Percentiles rank a stretch among this genome's conserved stretches.
Conservation (phyloP, 2,797 vertebrate genomes). For the Rhinophrynus dorsalis region DNA sequence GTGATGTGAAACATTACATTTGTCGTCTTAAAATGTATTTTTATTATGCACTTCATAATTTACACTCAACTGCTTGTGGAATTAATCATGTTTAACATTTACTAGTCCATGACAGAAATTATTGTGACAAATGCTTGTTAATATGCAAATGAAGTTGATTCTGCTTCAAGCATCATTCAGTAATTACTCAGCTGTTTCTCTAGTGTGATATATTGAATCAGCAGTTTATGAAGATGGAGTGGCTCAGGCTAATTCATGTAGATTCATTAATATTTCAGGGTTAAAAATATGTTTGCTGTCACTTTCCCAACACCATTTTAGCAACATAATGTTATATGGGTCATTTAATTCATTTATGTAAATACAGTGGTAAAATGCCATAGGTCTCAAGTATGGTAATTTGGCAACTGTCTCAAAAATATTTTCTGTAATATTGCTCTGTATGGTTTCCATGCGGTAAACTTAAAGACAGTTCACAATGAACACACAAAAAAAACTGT, state of each 20-base stretch:
- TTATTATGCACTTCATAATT: constrained; percentile 49
- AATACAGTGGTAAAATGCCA: constrained; percentile 49
- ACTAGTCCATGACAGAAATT: constrained; percentile 58
- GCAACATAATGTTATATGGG: constrained; percentile 52
- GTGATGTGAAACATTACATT: constrained; percentile 15
- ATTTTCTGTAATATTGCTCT: constrained; percentile 27
- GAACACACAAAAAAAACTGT: constrained; percentile 53
- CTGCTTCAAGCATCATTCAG: constrained; percentile 57
- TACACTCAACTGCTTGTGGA: constrained; percentile 47
- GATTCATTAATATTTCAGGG: constrained; percentile 71
- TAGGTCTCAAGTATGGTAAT: constrained; percentile 39
- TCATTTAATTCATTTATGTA: constrained; percentile 59
- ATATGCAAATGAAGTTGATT: constrained; percentile 61
- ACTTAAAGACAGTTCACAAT: constrained; percentile 47
- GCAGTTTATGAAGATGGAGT: constrained; percentile 65
- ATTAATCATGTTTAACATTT: constrained; percentile 64
- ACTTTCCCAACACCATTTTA: constrained; percentile 62
- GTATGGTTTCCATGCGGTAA: constrained; percentile 34
- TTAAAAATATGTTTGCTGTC: constrained; percentile 66
- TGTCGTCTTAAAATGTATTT: constrained; percentile 21
- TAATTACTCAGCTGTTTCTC: constrained; percentile 74
- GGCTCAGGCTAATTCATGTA: constrained; percentile 68
- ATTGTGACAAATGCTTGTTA: constrained; percentile 67
- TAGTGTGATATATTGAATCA: constrained; percentile 67
- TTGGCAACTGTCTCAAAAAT: constrained; percentile 40